Base-by-base conservation (phyloP, 2,888 invertebrate species). In the Galeopsomyia nigrocyanea region DNA sequence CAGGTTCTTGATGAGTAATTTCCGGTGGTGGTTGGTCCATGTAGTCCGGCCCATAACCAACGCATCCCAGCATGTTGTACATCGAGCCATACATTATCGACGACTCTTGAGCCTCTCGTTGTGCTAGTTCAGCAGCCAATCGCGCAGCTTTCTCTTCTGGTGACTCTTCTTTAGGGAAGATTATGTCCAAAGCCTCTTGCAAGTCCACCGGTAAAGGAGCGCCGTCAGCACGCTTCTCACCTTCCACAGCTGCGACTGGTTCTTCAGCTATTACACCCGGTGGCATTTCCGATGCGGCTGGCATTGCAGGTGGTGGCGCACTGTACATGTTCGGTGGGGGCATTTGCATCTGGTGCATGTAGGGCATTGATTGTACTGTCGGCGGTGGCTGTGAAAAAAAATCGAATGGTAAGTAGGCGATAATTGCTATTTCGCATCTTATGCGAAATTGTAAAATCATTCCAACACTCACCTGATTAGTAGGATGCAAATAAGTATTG, bases 131-230 rank as follows among this genome's bases (percentile, higher is more conserved):
- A 0, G 53, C 10, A 3, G 53, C 6, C 68, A 79, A 19, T 74
- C 51, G 14, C 26, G 71, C 50, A 71, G 57, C 57, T 2, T 63
- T n/a, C 13, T 49, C 67, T 2, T 76, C 77, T 0, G 81, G 77
- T 31, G 81, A 81, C 49, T 86, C 87, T 22, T 88, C 88, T 46
- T 89, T 89, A 0, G 92, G 91, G 84, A 91, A 92, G 68, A 92
- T 90, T 49, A 91, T 91, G 82, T 91, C 90, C 5, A 92, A 86
- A 0, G 92, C 91, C 68, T 91, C 91, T 75, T 91, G 91, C 79
- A 92, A 88, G 85, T 92, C 92, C 77, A 90, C 89, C 2, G 91
- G 91, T 0, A 92, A 84, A 26, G 88, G 88, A 53, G 88, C 88
- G 0, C 87, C 84, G 9, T 88, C 86, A 7, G 87, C 79, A 22